phyloP scores from a whole-genome alignment of 2,888 invertebrate genomes.

The Silvanus unidentatus region DNA sequence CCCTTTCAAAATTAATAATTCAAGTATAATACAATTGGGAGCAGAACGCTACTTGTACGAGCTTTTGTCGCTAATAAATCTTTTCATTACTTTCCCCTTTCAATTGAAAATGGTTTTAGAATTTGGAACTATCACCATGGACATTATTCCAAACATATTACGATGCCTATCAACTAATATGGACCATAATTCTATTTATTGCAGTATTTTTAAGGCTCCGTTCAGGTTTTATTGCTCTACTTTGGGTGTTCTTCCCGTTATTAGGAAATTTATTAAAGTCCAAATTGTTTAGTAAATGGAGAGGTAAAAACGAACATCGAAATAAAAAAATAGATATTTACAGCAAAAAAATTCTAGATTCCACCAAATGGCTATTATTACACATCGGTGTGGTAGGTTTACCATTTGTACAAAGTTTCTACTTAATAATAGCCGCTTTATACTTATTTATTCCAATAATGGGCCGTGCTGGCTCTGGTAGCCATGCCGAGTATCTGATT shows the following conservation, averaged over 20 bases:
- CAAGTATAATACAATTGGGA: too few relatives aligned
- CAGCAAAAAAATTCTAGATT: constrained; percentile 41
- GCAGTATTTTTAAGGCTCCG: constrained; percentile 55
- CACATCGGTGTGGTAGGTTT: constrained; percentile 52
- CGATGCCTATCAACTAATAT: constrained; percentile 54
- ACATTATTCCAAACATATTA: constrained; percentile 52
- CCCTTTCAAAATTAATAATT: too few relatives aligned
- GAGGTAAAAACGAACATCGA: constrained; percentile 45
- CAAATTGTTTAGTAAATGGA: constrained; percentile 48
- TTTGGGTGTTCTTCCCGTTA: constrained; percentile 59
- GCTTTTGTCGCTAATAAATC: too few relatives aligned
- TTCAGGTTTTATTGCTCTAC: constrained; percentile 62
- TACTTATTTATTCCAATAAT: constrained; percentile 74
- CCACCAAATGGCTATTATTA: constrained; percentile 50
- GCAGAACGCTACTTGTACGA: too few relatives aligned
- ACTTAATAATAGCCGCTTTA: constrained; percentile 63
- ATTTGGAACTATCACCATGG: constrained; percentile 49
- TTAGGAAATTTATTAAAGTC: constrained; percentile 51
- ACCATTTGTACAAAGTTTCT: constrained; percentile 63
- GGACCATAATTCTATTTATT: constrained; percentile 51
- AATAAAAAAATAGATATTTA: not conserved
- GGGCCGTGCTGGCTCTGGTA: constrained; percentile 67
- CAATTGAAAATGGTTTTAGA: too few relatives aligned
- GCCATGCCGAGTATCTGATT: constrained; percentile 65
- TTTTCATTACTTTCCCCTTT: too few relatives aligned